Evolutionary conservation across 2,888 invertebrate species (phyloP).

Genomic region (Pristionchus maxplancki): DNA sequence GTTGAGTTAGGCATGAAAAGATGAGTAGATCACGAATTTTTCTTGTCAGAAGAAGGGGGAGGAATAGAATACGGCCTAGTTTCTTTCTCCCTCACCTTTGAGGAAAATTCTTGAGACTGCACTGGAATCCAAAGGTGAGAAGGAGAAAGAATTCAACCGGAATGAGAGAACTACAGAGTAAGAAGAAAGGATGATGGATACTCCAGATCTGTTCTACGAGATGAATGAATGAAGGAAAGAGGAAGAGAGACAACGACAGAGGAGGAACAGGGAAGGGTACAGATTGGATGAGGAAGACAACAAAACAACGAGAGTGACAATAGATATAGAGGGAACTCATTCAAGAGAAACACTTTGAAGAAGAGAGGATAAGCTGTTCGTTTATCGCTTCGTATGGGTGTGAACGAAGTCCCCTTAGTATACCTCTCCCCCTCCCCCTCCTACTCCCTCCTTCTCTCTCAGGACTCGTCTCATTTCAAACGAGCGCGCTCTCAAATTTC

Average conservation of each 20-base stretch:
- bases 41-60: background rate
- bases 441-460: conserved; percentile 28
- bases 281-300: background rate
- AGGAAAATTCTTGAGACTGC: background rate
- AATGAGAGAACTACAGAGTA: conserved; percentile 3
- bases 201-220: background rate
- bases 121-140: background rate
- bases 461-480: background rate
- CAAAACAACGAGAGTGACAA: background rate
- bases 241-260: background rate
- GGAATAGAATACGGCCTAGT: background rate
- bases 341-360: background rate
- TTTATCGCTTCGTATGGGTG: background rate
- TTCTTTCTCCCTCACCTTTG: background rate
- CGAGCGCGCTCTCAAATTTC: conserved; percentile 41
- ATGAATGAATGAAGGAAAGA: conserved; percentile 13
- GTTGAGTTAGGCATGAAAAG: background rate
- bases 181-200: background rate
- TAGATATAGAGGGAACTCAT: background rate
- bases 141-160: background rate
- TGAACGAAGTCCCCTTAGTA: conserved; percentile 7
- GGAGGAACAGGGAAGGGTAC: background rate
- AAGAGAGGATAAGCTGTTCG: background rate
- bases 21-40: background rate
- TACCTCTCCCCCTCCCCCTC: conserved; percentile 49